A percentile compares a stretch with the other conserved stretches of the same genome.
Conservation (phyloP, 2,797 vertebrate species). For the Danio aesculapii region DNA sequence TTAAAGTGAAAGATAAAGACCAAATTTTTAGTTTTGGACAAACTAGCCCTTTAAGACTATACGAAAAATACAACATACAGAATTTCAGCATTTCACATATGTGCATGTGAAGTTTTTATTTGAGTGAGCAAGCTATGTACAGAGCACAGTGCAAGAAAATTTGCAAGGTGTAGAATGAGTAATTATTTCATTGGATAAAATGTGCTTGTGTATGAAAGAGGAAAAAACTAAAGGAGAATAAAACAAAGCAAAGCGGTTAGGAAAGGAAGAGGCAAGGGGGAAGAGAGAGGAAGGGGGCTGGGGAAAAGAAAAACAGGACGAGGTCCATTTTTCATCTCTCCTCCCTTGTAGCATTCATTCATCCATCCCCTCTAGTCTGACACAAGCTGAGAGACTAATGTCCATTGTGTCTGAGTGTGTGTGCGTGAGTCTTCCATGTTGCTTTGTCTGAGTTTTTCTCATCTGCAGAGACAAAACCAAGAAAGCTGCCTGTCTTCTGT, state of each 20-base stretch:
- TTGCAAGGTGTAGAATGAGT: too few species aligned
- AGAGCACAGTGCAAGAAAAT: too few species aligned
- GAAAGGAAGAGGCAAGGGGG: slow-evolving; percentile 50
- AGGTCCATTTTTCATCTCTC: slow-evolving; percentile 59
- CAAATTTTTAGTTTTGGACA: too few species aligned
- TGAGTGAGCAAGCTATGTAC: too few species aligned
- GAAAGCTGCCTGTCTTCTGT: not conserved
- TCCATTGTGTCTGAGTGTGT: slow-evolving; percentile 79
- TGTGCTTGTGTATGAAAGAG: slow-evolving; percentile 5
- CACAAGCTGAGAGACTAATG: slow-evolving; percentile 79
- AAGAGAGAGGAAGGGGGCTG: slow-evolving; percentile 18
- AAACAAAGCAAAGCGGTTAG: slow-evolving; percentile 53
- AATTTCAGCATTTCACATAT: too few species aligned
- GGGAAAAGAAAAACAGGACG: slow-evolving; percentile 39
- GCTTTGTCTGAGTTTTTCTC: slow-evolving; percentile 73
- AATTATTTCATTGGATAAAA: not conserved
- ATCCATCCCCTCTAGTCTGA: slow-evolving; percentile 65
- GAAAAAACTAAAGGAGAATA: slow-evolving; percentile 30
- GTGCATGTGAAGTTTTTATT: too few species aligned
- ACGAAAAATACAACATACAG: too few species aligned
- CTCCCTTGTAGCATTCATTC: slow-evolving; percentile 63
- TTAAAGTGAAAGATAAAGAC: too few species aligned
- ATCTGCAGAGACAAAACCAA: slow-evolving; percentile 67
- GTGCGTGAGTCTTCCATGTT: slow-evolving; percentile 49
- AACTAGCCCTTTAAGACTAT: too few species aligned